Evolutionary conservation across 2,113 vertebrate species (phyloP).

Genomic region (Lanius collurio): DNA sequence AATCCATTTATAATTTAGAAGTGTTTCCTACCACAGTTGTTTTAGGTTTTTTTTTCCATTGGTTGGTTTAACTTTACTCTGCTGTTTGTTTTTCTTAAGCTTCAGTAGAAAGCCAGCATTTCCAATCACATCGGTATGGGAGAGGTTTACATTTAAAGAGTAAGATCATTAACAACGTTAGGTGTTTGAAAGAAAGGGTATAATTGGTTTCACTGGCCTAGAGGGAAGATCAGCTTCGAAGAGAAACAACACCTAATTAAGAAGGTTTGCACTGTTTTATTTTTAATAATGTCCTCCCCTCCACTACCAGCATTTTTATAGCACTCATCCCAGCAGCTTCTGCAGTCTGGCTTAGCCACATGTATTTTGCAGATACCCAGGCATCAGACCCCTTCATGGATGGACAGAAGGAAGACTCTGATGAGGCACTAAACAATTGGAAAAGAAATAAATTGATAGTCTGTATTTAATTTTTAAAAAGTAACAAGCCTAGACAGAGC

Average conservation of each 20-base stretch:
- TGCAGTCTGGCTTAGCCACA: not conserved
- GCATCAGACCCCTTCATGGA: not conserved
- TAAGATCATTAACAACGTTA: not conserved
- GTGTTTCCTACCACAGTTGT: not conserved
- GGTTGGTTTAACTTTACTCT: not conserved
- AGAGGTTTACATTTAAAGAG: not conserved
- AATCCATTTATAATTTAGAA: constrained; percentile 62
- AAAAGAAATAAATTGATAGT: not conserved
- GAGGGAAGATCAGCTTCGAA: not conserved
- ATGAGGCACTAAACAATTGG: not conserved
- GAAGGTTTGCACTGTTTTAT: not conserved
- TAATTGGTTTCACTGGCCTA: constrained; percentile 1
- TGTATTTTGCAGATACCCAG: rapidly evolving
- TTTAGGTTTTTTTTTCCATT: not conserved
- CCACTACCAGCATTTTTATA: not conserved
- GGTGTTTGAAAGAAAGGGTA: not conserved
- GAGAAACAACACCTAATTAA: constrained; percentile 29
- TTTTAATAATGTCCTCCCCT: not conserved
- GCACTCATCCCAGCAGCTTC: not conserved
- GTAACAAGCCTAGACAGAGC: not conserved
- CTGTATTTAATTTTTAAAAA: not conserved
- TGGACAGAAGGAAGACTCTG: not conserved
- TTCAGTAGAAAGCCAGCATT: not conserved
- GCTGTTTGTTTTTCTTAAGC: not conserved
- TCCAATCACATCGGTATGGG: not conserved